These are phyloP conservation scores for Hypothenemus hampei DNA, from an alignment of 1,140 invertebrate species.

Conservation along the genomic window DNA sequence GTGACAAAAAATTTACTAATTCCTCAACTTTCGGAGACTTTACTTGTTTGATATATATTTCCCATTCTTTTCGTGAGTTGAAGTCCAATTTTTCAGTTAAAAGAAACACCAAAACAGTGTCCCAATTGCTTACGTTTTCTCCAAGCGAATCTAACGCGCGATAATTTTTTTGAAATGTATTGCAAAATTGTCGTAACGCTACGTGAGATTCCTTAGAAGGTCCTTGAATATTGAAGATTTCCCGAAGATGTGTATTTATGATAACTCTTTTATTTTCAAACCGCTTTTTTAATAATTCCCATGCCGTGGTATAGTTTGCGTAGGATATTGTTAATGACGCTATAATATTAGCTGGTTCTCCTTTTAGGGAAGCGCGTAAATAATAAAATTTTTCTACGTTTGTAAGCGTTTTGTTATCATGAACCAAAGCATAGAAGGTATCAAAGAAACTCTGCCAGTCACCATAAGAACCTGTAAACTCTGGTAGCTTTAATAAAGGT, in stretches of 20 bases:
- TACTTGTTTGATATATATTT: conserved; percentile 1
- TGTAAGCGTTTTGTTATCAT: conserved; percentile 30
- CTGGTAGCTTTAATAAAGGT: conserved; percentile 17
- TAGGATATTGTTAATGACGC: conserved; percentile 6
- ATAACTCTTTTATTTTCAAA: conserved; percentile 16
- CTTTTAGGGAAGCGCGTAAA: conserved; percentile 29
- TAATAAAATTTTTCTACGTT: conserved; percentile 37
- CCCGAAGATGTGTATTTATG: conserved; percentile 16
- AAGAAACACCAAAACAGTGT: conserved; percentile 16
- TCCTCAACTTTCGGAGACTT: conserved; percentile 4
- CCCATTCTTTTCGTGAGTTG: conserved; percentile 6
- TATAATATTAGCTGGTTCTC: conserved; percentile 29
- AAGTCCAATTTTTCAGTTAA: conserved; percentile 1
- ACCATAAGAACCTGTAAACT: conserved; percentile 35
- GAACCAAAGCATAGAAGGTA: conserved; percentile 35
- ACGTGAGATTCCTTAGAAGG: conserved; percentile 11
- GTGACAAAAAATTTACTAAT: conserved; percentile 9
- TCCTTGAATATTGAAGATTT: not conserved
- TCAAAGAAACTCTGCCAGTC: conserved; percentile 39
- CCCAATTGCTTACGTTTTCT: conserved; percentile 6
- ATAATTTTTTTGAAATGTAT: conserved; percentile 8
- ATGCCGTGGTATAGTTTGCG: conserved; percentile 13
- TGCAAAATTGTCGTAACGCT: conserved; percentile 8
- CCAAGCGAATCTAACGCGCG: conserved; percentile 6
- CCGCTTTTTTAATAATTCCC: conserved; percentile 10